Evolutionary conservation across 2,888 invertebrate genomes (phyloP).

Genomic region (Uropetala carovei): DNA sequence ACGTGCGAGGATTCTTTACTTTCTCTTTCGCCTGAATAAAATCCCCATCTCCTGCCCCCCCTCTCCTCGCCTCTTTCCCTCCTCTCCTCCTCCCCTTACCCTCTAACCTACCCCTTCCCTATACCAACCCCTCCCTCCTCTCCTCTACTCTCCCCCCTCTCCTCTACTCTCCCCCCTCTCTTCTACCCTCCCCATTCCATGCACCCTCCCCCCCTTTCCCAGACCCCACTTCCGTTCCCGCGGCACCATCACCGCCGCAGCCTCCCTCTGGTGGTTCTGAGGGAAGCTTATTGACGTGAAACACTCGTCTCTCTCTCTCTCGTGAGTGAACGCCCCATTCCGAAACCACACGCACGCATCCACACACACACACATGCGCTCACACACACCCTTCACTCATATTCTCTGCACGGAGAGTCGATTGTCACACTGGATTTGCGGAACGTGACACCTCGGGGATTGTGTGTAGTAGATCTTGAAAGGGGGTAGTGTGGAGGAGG

Average conservation of each 20-base stretch:
- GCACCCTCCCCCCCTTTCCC: background rate
- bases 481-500: background rate
- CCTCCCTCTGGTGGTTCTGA: slow-evolving; percentile 1
- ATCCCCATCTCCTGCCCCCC: no score
- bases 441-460: slow-evolving; percentile 52
- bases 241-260: background rate
- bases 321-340: background rate
- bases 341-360: background rate
- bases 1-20: background rate
- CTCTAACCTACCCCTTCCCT: no score
- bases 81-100: background rate
- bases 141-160: background rate
- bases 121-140: no score
- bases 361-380: background rate
- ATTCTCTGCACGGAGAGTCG: slow-evolving; percentile 54
- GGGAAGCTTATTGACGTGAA: background rate
- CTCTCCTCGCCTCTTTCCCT: background rate
- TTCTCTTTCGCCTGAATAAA: background rate
- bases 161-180: background rate
- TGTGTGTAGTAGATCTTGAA: slow-evolving; percentile 39
- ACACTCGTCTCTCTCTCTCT: background rate
- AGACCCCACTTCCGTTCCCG: background rate
- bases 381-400: background rate
- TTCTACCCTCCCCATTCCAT: background rate
- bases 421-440: slow-evolving; percentile 61